Evolutionary conservation across 2,113 vertebrate species (phyloP).

Genomic region (Nothocercus julius): DNA sequence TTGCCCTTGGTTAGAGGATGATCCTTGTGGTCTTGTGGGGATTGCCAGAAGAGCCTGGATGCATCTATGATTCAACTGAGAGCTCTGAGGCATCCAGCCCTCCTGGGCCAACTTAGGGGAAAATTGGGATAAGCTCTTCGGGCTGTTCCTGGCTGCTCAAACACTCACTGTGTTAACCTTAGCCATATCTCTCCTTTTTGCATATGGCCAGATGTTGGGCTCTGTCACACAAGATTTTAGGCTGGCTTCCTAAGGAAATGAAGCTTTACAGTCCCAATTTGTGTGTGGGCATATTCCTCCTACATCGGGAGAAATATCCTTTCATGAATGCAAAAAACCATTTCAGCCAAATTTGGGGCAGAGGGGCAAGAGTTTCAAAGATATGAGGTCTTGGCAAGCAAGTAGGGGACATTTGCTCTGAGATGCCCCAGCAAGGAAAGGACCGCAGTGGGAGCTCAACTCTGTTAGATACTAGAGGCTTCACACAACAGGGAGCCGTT

Average conservation of each 20-base stretch:
- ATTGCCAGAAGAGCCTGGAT: neutral
- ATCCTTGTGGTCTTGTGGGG: neutral
- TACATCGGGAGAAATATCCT: neutral
- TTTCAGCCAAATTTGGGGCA: neutral
- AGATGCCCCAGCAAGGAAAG: neutral
- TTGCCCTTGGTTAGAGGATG: neutral
- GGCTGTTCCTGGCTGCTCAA: neutral
- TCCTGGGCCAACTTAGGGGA: neutral
- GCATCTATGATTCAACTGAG: neutral
- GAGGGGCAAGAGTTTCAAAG: neutral
- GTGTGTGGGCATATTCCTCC: neutral
- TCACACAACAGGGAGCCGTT: neutral
- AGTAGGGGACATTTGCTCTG: neutral
- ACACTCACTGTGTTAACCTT: neutral
- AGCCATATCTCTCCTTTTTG: neutral
- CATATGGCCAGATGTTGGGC: neutral
- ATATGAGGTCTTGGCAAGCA: neutral
- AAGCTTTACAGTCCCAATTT: neutral
- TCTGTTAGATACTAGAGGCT: accelerated
- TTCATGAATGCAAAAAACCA: accelerated
- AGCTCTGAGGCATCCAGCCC: neutral
- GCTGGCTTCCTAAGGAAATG: neutral
- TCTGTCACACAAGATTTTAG: neutral
- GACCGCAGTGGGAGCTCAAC: neutral
- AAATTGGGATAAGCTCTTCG: neutral